phyloP scores from a whole-genome alignment of 2,113 vertebrate species.

The Setophaga petechia region DNA sequence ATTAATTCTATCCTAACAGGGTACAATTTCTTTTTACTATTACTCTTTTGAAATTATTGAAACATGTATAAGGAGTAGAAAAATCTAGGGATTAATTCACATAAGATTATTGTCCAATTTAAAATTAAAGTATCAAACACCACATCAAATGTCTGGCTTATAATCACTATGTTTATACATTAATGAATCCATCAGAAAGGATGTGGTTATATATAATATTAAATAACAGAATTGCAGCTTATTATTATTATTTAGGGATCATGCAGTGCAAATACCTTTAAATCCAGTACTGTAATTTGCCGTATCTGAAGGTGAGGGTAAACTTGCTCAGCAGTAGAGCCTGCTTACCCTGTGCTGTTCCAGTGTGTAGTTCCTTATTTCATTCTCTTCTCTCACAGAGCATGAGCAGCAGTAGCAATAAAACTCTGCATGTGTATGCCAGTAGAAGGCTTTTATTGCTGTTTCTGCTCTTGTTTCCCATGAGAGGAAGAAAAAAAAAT shows the following conservation, averaged over 20 bases:
- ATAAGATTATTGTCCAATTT: neutral
- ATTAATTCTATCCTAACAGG: neutral
- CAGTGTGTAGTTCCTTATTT: neutral
- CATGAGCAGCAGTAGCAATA: neutral
- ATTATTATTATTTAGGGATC: conserved; percentile 22
- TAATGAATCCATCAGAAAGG: neutral
- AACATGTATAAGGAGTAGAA: neutral
- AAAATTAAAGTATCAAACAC: conserved; percentile 22
- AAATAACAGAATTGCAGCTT: neutral
- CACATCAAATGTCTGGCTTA: neutral
- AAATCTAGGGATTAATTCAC: neutral
- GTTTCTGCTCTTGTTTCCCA: neutral
- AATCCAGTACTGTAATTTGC: conserved; percentile 8
- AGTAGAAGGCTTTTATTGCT: neutral
- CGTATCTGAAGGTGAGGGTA: neutral
- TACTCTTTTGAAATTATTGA: neutral
- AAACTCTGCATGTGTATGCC: neutral
- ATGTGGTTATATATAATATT: neutral
- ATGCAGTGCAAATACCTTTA: neutral
- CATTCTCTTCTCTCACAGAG: neutral
- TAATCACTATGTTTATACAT: conserved; percentile 7
- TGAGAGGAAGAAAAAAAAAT: neutral
- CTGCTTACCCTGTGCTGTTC: neutral
- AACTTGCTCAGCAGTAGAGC: conserved; percentile 8
- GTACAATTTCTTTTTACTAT: neutral